Evolutionary conservation across 2,888 invertebrate species (phyloP).

Genomic region (Tenthredo mesomela): DNA sequence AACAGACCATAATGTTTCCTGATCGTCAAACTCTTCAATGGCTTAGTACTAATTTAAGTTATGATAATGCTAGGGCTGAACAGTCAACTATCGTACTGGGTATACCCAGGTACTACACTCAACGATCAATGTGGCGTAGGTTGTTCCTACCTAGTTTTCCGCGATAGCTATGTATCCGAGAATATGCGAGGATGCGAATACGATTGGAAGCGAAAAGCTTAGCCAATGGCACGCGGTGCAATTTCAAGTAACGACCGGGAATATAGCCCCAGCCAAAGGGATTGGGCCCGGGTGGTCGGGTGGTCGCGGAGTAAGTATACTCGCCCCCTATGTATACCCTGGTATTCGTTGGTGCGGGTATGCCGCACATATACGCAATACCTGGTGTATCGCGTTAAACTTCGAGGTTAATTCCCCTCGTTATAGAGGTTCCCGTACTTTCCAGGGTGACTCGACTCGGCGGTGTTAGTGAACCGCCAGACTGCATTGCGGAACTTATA

Average conservation of each 20-base stretch:
- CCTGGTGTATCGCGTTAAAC: slow-evolving; percentile 62
- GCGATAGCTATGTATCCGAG: neutral
- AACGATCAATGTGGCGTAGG: slow-evolving; percentile 29
- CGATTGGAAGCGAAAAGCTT: slow-evolving; percentile 47
- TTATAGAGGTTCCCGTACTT: slow-evolving; percentile 66
- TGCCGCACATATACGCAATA: slow-evolving; percentile 24
- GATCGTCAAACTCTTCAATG: neutral
- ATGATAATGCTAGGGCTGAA: neutral
- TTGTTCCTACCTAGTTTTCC: slow-evolving; percentile 26
- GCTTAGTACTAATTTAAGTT: neutral
- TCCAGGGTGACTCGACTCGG: slow-evolving; percentile 55
- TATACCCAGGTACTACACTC: neutral
- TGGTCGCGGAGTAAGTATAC: slow-evolving; percentile 30
- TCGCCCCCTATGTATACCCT: neutral
- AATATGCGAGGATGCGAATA: slow-evolving; percentile 47
- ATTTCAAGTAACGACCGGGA: slow-evolving; percentile 49
- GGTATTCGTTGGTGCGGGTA: neutral
- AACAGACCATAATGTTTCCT: neutral
- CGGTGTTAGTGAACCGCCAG: slow-evolving; percentile 39
- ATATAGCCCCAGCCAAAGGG: slow-evolving; percentile 45
- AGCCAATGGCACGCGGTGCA: slow-evolving; percentile 48
- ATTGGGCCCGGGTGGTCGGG: slow-evolving; percentile 33
- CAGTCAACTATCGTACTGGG: neutral
- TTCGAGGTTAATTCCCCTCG: slow-evolving; percentile 67
- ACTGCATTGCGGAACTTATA: slow-evolving; percentile 46